Evolutionary conservation across 2,113 vertebrate genomes (phyloP).

Genomic region (Sardina pilchardus): DNA sequence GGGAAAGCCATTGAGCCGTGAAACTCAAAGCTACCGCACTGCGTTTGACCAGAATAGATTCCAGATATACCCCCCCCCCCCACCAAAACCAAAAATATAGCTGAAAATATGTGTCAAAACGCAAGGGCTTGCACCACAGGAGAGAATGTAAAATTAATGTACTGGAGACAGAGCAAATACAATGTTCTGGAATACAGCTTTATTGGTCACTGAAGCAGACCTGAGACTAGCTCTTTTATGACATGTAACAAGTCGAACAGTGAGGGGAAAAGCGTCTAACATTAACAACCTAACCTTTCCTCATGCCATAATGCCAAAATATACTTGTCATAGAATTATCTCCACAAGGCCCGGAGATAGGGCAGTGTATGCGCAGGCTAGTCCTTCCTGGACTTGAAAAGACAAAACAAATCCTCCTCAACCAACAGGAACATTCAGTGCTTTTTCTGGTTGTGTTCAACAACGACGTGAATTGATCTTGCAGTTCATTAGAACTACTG

Average conservation of each 20-base stretch:
- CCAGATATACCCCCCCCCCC: conserved; percentile 1
- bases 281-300: background rate
- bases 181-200: background rate
- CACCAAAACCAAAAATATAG: background rate
- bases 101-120: background rate
- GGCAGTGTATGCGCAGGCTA: background rate
- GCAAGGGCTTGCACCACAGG: background rate
- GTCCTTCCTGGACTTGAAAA: background rate
- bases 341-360: background rate
- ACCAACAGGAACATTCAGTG: conserved; percentile 7
- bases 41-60: conserved; percentile 9
- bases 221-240: background rate
- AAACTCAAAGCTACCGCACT: conserved; percentile 14
- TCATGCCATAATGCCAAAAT: background rate
- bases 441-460: background rate
- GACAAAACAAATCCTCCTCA: conserved; percentile 7
- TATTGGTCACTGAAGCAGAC: background rate
- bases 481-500: background rate
- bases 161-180: background rate
- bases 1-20: conserved; percentile 16
- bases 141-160: conserved; percentile 5
- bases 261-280: background rate
- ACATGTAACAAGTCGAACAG: background rate
- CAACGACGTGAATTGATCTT: background rate
- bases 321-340: background rate